phyloP scores from a whole-genome alignment of 1,140 invertebrate genomes.

The Macrosteles quadrilineatus region DNA sequence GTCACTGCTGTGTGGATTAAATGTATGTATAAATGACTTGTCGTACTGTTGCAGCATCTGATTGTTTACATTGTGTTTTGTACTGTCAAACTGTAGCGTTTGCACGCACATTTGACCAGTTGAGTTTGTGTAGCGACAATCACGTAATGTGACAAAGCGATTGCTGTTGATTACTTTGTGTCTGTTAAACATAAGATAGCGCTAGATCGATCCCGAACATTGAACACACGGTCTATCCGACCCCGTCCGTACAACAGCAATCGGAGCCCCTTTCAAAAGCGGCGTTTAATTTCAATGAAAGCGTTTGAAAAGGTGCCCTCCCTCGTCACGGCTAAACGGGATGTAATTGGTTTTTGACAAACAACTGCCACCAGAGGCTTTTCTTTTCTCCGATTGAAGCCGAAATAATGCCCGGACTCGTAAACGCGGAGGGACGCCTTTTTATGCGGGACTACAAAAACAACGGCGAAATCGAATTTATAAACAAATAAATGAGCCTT shows the following conservation, averaged over 20 bases:
- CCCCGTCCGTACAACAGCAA: slow-evolving; percentile 26
- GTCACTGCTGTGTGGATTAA: too few relatives aligned
- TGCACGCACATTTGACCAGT: too few relatives aligned
- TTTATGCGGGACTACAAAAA: slow-evolving; percentile 4
- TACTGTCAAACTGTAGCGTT: too few relatives aligned
- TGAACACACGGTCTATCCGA: too few relatives aligned
- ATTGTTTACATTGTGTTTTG: too few relatives aligned
- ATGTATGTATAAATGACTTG: too few relatives aligned
- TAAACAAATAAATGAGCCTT: slow-evolving; percentile 25
- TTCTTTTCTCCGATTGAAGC: slow-evolving; percentile 15
- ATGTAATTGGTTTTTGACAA: slow-evolving; percentile 31
- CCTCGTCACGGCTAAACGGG: slow-evolving; percentile 24
- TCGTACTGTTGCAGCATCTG: too few relatives aligned
- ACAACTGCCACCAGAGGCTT: not conserved
- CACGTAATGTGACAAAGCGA: too few relatives aligned
- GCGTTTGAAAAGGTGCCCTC: slow-evolving; percentile 30
- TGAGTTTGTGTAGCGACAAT: too few relatives aligned
- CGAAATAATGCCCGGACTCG: slow-evolving; percentile 21
- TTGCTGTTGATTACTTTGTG: too few relatives aligned
- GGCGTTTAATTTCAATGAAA: slow-evolving; percentile 31
- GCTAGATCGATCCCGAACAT: too few relatives aligned
- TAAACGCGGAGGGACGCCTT: slow-evolving; percentile 12
- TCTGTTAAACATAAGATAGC: too few relatives aligned
- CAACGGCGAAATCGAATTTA: slow-evolving; percentile 18
- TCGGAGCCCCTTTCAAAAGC: slow-evolving; percentile 24